phyloP scores from a whole-genome alignment of 2,888 invertebrate species.

The Xestia rhomboidea region DNA sequence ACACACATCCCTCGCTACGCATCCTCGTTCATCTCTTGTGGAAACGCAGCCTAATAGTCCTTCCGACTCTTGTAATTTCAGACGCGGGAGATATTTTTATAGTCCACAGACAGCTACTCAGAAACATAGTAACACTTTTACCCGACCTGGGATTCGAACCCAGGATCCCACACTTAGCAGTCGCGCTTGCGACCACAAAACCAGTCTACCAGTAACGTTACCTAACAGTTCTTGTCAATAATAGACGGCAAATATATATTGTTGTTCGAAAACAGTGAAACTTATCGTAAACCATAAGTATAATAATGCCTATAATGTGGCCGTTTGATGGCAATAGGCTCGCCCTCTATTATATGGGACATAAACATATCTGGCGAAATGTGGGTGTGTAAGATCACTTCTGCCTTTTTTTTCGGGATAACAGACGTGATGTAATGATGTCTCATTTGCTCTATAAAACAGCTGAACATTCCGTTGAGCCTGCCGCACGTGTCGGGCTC shows the following conservation, averaged over 20 bases:
- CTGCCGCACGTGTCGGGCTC: slow-evolving; percentile 92
- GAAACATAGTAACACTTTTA: background rate
- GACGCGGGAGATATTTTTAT: background rate
- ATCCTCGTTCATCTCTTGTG: no score
- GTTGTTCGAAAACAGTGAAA: no score
- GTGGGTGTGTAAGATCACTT: background rate
- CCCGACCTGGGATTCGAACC: background rate
- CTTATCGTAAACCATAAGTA: no score
- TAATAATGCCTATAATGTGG: no score
- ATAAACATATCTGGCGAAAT: no score
- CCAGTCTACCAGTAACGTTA: no score
- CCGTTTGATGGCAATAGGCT: no score
- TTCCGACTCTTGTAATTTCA: background rate
- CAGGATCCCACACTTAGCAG: no score
- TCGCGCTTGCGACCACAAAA: no score
- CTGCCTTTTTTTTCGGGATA: background rate
- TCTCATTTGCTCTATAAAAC: slow-evolving; percentile 26
- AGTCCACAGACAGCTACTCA: background rate
- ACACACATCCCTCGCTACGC: no score
- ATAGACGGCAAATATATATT: no score
- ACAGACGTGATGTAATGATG: background rate
- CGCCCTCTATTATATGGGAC: background rate
- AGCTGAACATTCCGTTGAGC: slow-evolving; percentile 96
- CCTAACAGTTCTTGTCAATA: no score
- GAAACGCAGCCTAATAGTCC: background rate